Evolutionary conservation across 2,113 vertebrate species (phyloP).

Genomic region (Indicator indicator): DNA sequence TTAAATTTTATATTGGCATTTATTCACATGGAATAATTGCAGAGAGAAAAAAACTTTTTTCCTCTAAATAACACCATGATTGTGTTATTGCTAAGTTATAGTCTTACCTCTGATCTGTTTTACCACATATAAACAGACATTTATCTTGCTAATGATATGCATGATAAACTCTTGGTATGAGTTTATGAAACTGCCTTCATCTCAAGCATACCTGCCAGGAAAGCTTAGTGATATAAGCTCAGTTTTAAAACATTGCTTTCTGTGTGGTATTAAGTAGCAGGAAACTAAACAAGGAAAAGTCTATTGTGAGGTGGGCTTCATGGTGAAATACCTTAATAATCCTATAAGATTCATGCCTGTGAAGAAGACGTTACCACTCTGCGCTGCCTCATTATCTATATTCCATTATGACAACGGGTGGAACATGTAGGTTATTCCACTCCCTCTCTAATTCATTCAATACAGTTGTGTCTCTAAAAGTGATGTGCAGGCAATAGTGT

Average conservation of each 20-base stretch:
- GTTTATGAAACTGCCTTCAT: not conserved
- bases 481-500: rapidly evolving
- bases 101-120: not conserved
- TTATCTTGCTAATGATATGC: not conserved
- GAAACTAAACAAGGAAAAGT: not conserved
- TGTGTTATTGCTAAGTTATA: not conserved
- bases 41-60: not conserved
- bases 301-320: not conserved
- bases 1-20: not conserved
- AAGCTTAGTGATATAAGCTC: not conserved
- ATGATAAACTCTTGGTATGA: not conserved
- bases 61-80: not conserved
- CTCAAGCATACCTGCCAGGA: not conserved
- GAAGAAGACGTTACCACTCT: not conserved
- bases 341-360: not conserved
- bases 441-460: not conserved
- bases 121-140: not conserved
- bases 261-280: not conserved
- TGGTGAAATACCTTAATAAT: not conserved
- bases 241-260: not conserved
- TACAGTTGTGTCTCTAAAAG: not conserved
- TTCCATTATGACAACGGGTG: not conserved
- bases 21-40: not conserved
- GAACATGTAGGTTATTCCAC: not conserved
- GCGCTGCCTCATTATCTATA: not conserved